These are phyloP conservation scores for Ibidorhyncha struthersii DNA, from an alignment of 2,113 vertebrate genomes.

Conservation along the genomic window DNA sequence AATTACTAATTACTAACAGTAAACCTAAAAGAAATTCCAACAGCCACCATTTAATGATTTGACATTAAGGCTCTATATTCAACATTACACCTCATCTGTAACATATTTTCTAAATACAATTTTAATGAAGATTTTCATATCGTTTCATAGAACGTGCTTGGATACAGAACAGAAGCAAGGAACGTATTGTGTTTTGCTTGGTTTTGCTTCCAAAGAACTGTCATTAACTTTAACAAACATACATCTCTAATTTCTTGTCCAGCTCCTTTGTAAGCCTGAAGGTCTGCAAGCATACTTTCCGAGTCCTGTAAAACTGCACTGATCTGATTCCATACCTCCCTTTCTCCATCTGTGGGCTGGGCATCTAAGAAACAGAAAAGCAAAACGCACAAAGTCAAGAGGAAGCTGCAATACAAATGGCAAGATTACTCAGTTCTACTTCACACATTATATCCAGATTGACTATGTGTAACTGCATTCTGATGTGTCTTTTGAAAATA, in stretches of 20 bases:
- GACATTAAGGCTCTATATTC: background rate
- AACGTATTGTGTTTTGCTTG: background rate
- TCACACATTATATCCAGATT: background rate
- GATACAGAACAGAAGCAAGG: background rate
- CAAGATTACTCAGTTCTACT: background rate
- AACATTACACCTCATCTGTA: background rate
- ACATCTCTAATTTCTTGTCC: conserved; percentile 98
- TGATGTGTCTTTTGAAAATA: background rate
- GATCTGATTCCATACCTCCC: conserved; percentile 97
- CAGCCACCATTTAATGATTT: background rate
- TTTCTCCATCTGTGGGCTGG: conserved; percentile 93
- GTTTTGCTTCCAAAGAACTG: background rate
- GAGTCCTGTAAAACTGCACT: conserved; percentile 95
- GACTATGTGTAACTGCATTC: background rate
- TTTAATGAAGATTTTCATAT: background rate
- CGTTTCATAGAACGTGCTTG: background rate
- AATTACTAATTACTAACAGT: background rate
- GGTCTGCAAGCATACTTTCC: conserved; percentile 90
- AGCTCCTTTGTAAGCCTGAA: conserved; percentile 97
- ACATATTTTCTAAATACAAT: background rate
- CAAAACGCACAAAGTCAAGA: background rate
- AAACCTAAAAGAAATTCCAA: background rate
- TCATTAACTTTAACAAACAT: conserved; percentile 55
- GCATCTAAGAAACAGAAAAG: conserved; percentile 83
- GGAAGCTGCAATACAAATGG: background rate